Evolutionary conservation across 1,140 invertebrate species (phyloP).

Genomic region (Cotesia vestalis): DNA sequence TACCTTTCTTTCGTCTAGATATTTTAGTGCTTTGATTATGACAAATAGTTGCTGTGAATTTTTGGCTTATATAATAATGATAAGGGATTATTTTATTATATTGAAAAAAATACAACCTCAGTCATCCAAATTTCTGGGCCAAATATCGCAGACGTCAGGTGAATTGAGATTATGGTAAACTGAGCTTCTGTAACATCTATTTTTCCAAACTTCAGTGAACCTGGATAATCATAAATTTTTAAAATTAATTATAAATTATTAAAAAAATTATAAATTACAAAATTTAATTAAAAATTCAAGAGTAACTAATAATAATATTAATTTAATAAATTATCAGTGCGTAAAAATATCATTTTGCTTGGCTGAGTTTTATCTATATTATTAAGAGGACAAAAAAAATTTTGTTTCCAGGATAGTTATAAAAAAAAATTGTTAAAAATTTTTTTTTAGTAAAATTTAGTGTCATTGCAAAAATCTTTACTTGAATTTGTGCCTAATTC

Average conservation of each 20-base stretch:
- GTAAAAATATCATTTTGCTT: no score
- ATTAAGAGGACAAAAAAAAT: no score
- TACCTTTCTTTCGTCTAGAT: conserved; percentile 11
- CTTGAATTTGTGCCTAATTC: no score
- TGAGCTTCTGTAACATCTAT: conserved; percentile 99
- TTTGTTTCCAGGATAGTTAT: no score
- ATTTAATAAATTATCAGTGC: no score
- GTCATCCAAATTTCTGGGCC: conserved; percentile 87
- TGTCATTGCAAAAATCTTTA: no score
- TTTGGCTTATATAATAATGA: conserved; percentile 10
- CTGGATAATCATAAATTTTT: conserved; percentile 53
- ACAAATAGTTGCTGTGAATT: not conserved
- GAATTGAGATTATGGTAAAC: conserved; percentile 89
- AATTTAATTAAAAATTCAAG: not conserved
- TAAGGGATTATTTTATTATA: conserved; percentile 31
- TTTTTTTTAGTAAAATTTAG: no score
- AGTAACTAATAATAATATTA: no score
- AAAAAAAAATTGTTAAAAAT: not conserved
- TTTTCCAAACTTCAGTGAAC: conserved; percentile 90
- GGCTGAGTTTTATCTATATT: no score
- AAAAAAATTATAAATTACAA: not conserved
- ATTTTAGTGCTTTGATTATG: not conserved
- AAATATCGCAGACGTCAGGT: conserved; percentile 86
- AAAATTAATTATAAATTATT: not conserved
- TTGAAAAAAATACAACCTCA: conserved; percentile 72